A percentile compares a stretch with the other conserved stretches of the same genome.
These are phyloP conservation scores for Scomberomorus guttatus DNA, from an alignment of 2,797 vertebrate species.

Conservation along the genomic window DNA sequence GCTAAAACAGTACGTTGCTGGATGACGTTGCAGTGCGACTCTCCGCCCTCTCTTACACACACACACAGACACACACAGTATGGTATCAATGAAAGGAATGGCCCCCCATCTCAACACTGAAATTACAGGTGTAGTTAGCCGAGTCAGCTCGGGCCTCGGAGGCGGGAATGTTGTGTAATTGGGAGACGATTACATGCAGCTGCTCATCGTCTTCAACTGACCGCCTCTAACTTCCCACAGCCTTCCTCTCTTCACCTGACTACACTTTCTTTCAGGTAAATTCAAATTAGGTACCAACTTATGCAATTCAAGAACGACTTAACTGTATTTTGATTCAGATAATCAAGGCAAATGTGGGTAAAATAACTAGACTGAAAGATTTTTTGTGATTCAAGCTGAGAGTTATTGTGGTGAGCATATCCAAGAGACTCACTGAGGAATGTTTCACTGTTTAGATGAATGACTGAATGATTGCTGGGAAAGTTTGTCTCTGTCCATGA, in stretches of 20 bases:
- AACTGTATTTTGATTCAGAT: too few relatives aligned
- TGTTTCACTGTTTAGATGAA: too few relatives aligned
- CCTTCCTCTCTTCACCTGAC: neutral
- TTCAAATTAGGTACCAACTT: neutral
- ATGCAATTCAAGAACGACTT: neutral
- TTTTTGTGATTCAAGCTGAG: too few relatives aligned
- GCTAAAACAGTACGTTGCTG: too few relatives aligned
- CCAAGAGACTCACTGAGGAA: too few relatives aligned
- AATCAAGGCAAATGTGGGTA: too few relatives aligned
- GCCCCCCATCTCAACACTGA: constrained; percentile 24
- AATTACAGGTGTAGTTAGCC: constrained; percentile 49
- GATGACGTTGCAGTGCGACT: neutral
- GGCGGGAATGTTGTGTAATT: constrained; percentile 44
- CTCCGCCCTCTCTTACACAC: neutral
- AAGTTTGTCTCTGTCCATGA: too few relatives aligned
- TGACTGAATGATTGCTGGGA: too few relatives aligned
- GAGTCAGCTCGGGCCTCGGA: neutral
- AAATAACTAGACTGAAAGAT: too few relatives aligned
- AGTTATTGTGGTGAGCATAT: too few relatives aligned
- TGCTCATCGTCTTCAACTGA: constrained; percentile 13
- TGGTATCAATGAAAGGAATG: constrained; percentile 4
- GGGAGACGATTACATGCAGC: constrained; percentile 3
- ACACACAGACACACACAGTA: constrained; percentile 1
- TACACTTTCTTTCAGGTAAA: constrained; percentile 10
- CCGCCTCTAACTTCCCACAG: neutral